Percentiles rank a stretch among this genome's conserved stretches.
Conservation (phyloP, 2,797 vertebrate genomes). For the Potorous gilbertii region DNA sequence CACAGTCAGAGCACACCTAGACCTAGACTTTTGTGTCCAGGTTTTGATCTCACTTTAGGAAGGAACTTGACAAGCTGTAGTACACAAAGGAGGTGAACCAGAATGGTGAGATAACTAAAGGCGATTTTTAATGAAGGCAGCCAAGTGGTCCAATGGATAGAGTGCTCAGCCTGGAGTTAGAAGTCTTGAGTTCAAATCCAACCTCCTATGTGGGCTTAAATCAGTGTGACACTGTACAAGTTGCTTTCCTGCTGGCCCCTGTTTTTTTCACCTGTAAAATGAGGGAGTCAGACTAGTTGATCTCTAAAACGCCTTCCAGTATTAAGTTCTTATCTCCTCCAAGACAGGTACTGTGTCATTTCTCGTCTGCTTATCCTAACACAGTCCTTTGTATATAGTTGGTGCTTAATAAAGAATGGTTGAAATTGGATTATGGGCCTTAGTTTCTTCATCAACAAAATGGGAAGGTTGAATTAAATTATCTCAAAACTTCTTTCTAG, state of each 20-base stretch:
- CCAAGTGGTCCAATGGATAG: background rate
- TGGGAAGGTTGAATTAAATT: background rate
- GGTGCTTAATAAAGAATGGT: background rate
- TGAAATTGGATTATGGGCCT: background rate
- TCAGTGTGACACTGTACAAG: background rate
- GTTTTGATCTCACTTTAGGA: background rate
- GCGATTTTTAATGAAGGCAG: background rate
- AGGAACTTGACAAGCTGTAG: background rate
- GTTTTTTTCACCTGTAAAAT: constrained; percentile 39
- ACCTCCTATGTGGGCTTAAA: background rate
- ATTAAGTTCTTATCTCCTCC: background rate
- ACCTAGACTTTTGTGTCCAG: background rate
- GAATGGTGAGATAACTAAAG: background rate
- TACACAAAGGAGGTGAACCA: background rate
- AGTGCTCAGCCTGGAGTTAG: background rate
- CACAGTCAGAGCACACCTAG: background rate
- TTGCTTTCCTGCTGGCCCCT: background rate
- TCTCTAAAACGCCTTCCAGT: background rate
- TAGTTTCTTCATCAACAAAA: background rate
- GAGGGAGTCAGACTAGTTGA: background rate
- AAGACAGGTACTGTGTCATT: background rate
- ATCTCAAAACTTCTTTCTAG: background rate
- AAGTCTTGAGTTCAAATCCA: background rate
- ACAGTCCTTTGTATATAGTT: background rate
- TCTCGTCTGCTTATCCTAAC: background rate